phyloP scores from a whole-genome alignment of 2,113 vertebrate genomes.

The Mus spicilegus region DNA sequence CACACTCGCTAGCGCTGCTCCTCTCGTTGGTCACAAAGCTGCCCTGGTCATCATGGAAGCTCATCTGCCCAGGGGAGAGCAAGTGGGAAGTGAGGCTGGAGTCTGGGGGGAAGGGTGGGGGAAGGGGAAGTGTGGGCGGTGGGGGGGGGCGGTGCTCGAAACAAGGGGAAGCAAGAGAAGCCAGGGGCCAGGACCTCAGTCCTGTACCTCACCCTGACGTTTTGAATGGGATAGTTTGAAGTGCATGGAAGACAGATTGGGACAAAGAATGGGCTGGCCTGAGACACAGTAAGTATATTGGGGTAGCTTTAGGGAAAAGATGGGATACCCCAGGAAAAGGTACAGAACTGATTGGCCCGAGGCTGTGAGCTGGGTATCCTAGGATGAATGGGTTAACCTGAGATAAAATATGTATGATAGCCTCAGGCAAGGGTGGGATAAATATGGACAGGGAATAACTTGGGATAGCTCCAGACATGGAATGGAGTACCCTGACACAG shows the following conservation, averaged over 20 bases:
- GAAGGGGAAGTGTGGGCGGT: no score
- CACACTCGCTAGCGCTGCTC: slow-evolving; percentile 94
- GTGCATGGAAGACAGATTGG: neutral
- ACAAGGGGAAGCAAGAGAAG: neutral
- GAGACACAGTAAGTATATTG: neutral
- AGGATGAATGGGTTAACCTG: neutral
- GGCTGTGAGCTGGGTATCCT: neutral
- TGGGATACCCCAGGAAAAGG: neutral
- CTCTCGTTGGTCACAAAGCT: slow-evolving; percentile 89
- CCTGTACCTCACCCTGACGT: neutral
- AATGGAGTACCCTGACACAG: neutral
- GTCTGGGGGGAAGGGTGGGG: no score
- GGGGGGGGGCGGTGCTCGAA: no score
- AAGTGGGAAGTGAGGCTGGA: neutral
- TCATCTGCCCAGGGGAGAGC: slow-evolving; percentile 91
- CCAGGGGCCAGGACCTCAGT: neutral
- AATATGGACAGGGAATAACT: neutral
- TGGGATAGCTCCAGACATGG: neutral
- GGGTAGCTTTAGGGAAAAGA: neutral
- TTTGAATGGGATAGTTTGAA: neutral
- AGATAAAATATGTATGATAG: neutral
- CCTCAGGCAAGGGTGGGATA: neutral
- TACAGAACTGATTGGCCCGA: neutral
- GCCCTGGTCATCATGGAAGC: slow-evolving; percentile 95
- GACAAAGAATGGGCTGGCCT: neutral